These are phyloP conservation scores for Tortrix viridana DNA, from an alignment of 2,888 invertebrate species.

Conservation along the genomic window DNA sequence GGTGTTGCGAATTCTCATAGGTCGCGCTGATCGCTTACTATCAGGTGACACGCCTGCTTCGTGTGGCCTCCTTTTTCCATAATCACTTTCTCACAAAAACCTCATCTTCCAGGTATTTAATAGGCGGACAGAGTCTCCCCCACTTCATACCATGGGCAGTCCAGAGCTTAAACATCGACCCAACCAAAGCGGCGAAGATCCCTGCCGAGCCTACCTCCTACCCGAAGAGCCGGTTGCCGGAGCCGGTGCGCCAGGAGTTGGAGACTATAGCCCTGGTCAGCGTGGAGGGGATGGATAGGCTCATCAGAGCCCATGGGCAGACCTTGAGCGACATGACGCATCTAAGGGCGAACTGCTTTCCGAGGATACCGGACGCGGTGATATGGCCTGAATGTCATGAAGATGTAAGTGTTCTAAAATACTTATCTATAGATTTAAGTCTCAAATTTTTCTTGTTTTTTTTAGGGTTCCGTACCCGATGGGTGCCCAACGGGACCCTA, in stretches of 20 bases:
- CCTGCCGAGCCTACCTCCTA: conserved; percentile 85
- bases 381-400: conserved; percentile 95
- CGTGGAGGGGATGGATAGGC: conserved; percentile 91
- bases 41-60: too few species aligned
- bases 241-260: conserved; percentile 83
- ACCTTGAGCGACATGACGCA: conserved; percentile 94
- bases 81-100: not conserved
- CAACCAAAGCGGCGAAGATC: conserved; percentile 66
- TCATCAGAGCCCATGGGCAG: conserved; percentile 96
- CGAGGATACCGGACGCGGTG: conserved; percentile 96
- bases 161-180: conserved; percentile 87
- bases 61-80: too few species aligned
- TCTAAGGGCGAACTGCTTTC: conserved; percentile 88
- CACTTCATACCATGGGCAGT: conserved; percentile 92
- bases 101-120: conserved; percentile 87
- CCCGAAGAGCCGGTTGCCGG: conserved; percentile 87
- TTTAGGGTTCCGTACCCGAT: too few species aligned
- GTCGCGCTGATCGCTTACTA: too few species aligned
- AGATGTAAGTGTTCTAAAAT: conserved; percentile 78
- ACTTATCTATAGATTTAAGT: not conserved
- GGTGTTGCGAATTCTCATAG: too few species aligned
- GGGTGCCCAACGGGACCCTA: too few species aligned
- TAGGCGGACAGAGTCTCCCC: conserved; percentile 89
- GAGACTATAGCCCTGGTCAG: conserved; percentile 73
- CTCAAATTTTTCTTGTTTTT: too few species aligned